Conservation (phyloP, 2,113 vertebrate genomes). For the Mus pahari region DNA sequence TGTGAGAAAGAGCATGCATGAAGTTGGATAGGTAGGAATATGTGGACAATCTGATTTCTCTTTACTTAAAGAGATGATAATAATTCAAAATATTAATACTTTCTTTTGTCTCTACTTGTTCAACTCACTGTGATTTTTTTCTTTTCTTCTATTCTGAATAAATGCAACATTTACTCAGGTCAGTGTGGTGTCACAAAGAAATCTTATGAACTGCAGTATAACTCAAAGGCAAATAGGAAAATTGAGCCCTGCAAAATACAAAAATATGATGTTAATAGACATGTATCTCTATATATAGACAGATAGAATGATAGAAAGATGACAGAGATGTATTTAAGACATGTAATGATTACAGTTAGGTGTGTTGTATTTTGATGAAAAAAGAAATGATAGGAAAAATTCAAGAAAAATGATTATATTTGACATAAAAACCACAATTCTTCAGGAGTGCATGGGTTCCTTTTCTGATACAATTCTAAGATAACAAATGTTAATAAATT, state of each 20-base stretch:
- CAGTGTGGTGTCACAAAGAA: background rate
- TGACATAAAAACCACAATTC: no score
- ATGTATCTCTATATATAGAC: background rate
- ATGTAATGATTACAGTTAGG: no score
- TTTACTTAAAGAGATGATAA: background rate
- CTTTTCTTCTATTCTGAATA: background rate
- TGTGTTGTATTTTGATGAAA: no score
- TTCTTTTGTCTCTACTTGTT: background rate
- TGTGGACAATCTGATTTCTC: no score
- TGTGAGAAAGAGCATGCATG: background rate
- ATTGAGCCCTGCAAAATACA: background rate
- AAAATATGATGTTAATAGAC: no score
- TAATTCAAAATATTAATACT: background rate
- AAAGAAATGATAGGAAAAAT: no score
- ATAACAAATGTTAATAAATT: background rate
- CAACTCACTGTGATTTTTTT: background rate
- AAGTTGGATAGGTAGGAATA: no score
- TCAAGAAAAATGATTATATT: no score
- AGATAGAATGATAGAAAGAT: no score
- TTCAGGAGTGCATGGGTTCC: no score
- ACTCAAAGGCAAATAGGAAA: background rate
- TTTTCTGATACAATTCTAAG: background rate
- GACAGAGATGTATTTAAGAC: no score
- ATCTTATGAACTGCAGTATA: background rate
- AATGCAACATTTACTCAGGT: background rate